Conservation (phyloP, 2,797 vertebrate genomes). For the Ctenosaura bakeri region DNA sequence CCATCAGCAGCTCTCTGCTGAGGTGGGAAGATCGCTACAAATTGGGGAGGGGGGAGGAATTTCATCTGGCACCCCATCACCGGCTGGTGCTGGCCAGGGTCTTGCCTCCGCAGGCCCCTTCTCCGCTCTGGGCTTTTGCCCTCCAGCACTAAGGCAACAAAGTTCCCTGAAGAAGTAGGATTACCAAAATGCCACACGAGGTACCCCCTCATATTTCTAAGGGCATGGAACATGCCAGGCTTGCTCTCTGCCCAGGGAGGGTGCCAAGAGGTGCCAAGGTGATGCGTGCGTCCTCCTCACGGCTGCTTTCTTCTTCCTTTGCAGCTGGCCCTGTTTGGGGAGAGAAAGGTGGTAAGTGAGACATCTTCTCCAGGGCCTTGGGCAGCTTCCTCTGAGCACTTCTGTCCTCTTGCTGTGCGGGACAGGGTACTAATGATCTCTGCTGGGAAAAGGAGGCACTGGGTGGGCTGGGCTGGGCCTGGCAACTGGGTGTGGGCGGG, state of each 20-base stretch:
- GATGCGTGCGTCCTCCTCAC: not conserved
- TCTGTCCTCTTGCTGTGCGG: not conserved
- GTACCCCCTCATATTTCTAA: not conserved
- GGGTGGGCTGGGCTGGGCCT: not conserved
- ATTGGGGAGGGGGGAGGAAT: too few species aligned
- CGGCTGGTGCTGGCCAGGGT: too few species aligned
- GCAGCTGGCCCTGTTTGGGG: not conserved
- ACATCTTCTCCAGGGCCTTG: accelerated
- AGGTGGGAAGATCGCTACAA: too few species aligned
- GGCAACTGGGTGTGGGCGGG: not conserved
- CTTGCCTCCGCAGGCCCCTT: too few species aligned
- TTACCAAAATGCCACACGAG: not conserved
- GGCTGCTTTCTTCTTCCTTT: not conserved
- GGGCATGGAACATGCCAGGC: not conserved
- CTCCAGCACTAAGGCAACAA: not conserved
- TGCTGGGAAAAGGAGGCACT: too few species aligned
- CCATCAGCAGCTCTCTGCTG: not conserved
- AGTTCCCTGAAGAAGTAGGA: not conserved
- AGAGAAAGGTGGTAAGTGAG: not conserved
- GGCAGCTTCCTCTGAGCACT: not conserved
- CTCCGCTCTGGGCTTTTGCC: too few species aligned
- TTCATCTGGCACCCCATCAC: too few species aligned
- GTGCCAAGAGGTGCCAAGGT: accelerated
- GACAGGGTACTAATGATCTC: too few species aligned
- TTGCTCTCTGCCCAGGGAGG: not conserved